Evolutionary conservation across 2,113 vertebrate species (phyloP).

Genomic region (Orcinus orca): DNA sequence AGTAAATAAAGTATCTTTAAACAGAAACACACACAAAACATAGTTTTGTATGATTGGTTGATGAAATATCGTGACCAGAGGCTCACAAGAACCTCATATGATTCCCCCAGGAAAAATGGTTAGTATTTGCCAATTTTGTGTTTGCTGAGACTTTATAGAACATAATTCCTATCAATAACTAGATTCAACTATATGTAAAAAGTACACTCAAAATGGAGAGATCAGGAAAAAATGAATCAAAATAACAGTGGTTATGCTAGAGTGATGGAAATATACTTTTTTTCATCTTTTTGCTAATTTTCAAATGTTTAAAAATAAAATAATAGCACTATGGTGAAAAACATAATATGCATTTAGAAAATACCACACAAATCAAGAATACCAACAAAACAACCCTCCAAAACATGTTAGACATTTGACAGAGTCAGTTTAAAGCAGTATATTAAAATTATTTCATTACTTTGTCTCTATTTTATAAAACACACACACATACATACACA

Average conservation of each 20-base stretch:
- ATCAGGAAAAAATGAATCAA: not conserved
- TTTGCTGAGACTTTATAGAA: not conserved
- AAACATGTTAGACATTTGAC: not conserved
- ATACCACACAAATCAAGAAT: not conserved
- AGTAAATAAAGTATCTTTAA: not conserved
- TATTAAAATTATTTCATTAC: not conserved
- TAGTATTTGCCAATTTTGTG: not conserved
- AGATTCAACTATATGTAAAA: not conserved
- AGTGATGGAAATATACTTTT: not conserved
- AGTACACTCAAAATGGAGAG: not conserved
- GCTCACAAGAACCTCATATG: not conserved
- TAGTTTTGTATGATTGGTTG: not conserved
- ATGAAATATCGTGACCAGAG: not conserved
- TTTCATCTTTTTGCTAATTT: not conserved
- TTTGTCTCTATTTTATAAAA: not conserved
- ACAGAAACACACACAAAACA: not conserved
- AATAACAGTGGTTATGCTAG: not conserved
- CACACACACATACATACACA: not conserved
- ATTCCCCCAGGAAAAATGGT: not conserved
- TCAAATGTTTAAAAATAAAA: not conserved
- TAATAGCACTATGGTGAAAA: not conserved
- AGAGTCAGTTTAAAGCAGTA: not conserved
- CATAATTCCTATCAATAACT: not conserved
- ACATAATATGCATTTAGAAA: not conserved
- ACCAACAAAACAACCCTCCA: not conserved